Evolutionary conservation across 2,113 vertebrate species (phyloP), one percentile per base, ranked within the genome.

Genomic region (Dinomys branickii): DNA sequence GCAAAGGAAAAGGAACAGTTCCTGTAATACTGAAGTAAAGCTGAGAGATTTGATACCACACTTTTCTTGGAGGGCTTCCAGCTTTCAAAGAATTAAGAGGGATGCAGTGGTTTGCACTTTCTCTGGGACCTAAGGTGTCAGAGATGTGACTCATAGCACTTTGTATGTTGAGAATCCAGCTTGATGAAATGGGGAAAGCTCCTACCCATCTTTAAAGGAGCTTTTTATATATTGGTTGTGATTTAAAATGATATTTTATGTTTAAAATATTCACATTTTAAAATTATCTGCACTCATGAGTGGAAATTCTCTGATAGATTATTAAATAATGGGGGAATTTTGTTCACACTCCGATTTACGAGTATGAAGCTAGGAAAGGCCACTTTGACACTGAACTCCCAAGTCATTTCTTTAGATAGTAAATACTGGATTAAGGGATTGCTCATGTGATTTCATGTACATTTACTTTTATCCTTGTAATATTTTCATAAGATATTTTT

Each of bases 401-500:
- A 81, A 16, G 59, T 69, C 90, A 86, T 84, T 87, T 88, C 22
- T 93, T 67, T 84, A 56, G n/a, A 93, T 5, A 84, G 3, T 54
- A 80, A 91, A 83, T 91, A 61, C 16, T 94, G 30, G n/a, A n/a
- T 80, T n/a, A 58, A 94, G n/a, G 3, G 13, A 59, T 33, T 85
- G 14, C 58, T 87, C 1, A 16, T 87, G 88, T 69, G 5, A 14
- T 82, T 1, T 92, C 35, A 56, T 88, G 38, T 4, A 90, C 88
- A 59, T 41, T 85, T 81, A 52, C 85, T 94, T 94, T 93, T 19
- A 90, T 56, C 2, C 10, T 52, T 94, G 24, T 63, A 2, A 71
- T 77, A 61, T 63, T 88, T 56, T 69, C 87, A 69, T 90, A 96
- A 61, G 4, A 71, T 30, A 80, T 47, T 86, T 86, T 91, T 87